These are phyloP conservation scores for Mus minutoides DNA, from an alignment of 2,797 vertebrate species.

Conservation along the genomic window DNA sequence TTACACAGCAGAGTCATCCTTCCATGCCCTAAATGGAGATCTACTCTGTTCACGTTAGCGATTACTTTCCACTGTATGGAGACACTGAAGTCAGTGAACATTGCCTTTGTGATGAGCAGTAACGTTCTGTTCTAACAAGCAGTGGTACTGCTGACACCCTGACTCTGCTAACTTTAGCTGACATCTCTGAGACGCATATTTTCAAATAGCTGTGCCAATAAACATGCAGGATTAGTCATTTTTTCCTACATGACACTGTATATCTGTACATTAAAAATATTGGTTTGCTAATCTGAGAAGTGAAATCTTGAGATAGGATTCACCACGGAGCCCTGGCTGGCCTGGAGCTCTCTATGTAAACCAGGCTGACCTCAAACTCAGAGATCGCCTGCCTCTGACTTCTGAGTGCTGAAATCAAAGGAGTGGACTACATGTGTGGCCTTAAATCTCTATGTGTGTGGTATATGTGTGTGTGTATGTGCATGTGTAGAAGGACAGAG, in stretches of 20 bases:
- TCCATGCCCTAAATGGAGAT: not conserved
- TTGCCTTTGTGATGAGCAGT: not conserved
- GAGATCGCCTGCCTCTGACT: conserved; percentile 11
- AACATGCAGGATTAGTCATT: not conserved
- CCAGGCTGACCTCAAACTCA: conserved; percentile 36
- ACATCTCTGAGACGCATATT: conserved; percentile 34
- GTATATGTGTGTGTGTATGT: not conserved
- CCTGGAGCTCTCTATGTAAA: not conserved
- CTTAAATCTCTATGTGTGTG: not conserved
- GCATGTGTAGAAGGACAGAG: not conserved
- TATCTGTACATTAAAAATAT: not conserved
- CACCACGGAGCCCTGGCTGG: not conserved
- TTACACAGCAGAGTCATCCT: not conserved
- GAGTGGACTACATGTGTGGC: not conserved
- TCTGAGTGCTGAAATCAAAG: not conserved
- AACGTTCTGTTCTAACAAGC: conserved; percentile 44
- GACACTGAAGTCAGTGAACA: not conserved
- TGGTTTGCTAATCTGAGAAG: conserved; percentile 52
- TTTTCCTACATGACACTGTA: conserved; percentile 11
- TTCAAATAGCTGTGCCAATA: conserved; percentile 31
- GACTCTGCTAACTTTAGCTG: conserved; percentile 16
- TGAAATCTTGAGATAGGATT: not conserved
- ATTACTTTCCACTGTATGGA: not conserved
- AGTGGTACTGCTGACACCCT: not conserved
- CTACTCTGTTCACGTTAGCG: conserved; percentile 20